phyloP scores from a whole-genome alignment of 2,113 vertebrate genomes.

The Formicarius rufipectus region DNA sequence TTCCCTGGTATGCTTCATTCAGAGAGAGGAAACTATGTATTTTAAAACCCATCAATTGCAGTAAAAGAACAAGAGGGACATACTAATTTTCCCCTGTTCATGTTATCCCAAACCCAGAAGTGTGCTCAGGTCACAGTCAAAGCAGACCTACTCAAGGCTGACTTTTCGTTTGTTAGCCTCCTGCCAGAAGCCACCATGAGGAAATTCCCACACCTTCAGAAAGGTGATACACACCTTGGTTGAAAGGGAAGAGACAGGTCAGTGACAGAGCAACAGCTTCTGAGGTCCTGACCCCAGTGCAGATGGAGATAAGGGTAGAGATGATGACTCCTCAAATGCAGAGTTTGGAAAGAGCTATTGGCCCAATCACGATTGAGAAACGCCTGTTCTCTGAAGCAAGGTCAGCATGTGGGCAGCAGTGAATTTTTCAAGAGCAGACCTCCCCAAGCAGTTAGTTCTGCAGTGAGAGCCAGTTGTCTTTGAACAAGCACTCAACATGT shows the following conservation, averaged over 20 bases:
- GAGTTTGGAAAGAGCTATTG: neutral
- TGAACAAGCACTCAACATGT: neutral
- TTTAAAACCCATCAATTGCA: neutral
- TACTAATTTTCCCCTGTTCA: neutral
- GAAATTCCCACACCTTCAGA: neutral
- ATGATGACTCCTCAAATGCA: neutral
- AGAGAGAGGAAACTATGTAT: neutral
- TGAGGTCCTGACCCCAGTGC: neutral
- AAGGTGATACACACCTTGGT: neutral
- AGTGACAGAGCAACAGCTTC: neutral
- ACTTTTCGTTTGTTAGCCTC: neutral
- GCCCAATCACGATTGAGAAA: neutral
- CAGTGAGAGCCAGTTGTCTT: neutral
- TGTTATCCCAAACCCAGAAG: neutral
- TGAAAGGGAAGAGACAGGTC: neutral
- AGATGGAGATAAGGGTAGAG: neutral
- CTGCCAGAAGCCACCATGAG: neutral
- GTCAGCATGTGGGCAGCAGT: neutral
- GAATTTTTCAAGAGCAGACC: neutral
- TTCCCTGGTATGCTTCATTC: neutral
- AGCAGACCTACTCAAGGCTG: neutral
- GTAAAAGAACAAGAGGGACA: neutral
- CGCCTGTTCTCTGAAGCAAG: neutral
- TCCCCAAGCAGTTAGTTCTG: neutral
- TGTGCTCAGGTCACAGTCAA: neutral